Evolutionary conservation across 2,888 invertebrate genomes (phyloP).

Genomic region (Caenorhabditis virilis): DNA sequence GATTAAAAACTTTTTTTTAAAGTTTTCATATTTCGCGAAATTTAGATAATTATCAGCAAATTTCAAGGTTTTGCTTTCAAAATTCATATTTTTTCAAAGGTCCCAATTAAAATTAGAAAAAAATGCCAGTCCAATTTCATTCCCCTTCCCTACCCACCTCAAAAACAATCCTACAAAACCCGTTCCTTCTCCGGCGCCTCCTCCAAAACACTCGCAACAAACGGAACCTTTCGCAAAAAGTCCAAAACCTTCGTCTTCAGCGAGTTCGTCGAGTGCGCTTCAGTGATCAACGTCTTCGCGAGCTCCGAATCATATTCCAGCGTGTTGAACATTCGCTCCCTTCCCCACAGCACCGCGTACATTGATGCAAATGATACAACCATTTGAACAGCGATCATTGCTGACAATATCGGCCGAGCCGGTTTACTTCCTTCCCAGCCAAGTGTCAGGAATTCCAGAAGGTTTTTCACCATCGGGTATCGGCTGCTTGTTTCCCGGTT

Average conservation of each 20-base stretch:
- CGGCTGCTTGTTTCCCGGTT: slow-evolving; percentile 18
- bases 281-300: slow-evolving; percentile 41
- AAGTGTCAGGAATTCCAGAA: slow-evolving; percentile 46
- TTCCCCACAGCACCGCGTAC: slow-evolving; percentile 59
- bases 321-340: slow-evolving; percentile 57
- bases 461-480: slow-evolving; percentile 27
- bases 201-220: slow-evolving; percentile 38
- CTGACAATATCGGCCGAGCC: slow-evolving; percentile 33
- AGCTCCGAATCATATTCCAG: slow-evolving; percentile 60
- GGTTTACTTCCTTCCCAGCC: slow-evolving; percentile 40
- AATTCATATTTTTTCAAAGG: too few relatives aligned
- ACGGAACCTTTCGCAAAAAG: slow-evolving; percentile 42
- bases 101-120: too few relatives aligned
- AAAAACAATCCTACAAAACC: slow-evolving; percentile 18
- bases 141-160: slow-evolving; percentile 11
- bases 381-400: slow-evolving; percentile 44
- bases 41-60: too few relatives aligned
- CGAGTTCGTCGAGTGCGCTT: slow-evolving; percentile 34
- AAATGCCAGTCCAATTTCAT: slow-evolving; percentile 12
- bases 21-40: too few relatives aligned
- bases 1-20: too few relatives aligned
- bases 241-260: slow-evolving; percentile 37
- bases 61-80: too few relatives aligned
- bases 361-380: slow-evolving; percentile 46
- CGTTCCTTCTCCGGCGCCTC: slow-evolving; percentile 47